Conservation (phyloP, 2,113 vertebrate genomes). For the Anarrhichthys ocellatus region DNA sequence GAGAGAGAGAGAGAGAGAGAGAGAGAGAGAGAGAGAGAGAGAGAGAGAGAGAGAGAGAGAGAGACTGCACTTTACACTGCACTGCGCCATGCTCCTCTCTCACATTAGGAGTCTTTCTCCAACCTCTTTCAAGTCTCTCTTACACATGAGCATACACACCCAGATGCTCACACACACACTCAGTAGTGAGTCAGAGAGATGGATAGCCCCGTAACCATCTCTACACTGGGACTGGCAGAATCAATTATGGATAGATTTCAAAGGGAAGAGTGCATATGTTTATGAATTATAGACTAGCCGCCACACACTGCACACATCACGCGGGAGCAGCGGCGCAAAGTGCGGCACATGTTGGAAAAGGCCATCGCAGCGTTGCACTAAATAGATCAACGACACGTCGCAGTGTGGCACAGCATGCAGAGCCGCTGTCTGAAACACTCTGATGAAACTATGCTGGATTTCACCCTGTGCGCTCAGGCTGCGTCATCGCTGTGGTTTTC, state of each 20-base stretch:
- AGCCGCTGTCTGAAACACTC: not conserved
- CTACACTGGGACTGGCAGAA: conserved; percentile 69
- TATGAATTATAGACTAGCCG: conserved; percentile 78
- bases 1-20: conserved; percentile 49
- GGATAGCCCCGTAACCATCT: conserved; percentile 66
- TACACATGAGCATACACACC: conserved; percentile 56
- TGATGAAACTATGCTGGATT: not conserved
- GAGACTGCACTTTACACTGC: conserved; percentile 73
- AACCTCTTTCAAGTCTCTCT: conserved; percentile 67
- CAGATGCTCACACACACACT: conserved; percentile 25
- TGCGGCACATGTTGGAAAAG: conserved; percentile 46
- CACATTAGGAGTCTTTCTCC: conserved; percentile 68
- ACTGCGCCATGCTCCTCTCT: conserved; percentile 76
- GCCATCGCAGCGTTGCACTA: conserved; percentile 35
- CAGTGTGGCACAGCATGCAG: conserved; percentile 14
- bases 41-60: conserved; percentile 41
- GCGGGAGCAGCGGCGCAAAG: conserved; percentile 37
- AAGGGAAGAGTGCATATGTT: conserved; percentile 73
- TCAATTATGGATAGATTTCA: conserved; percentile 82
- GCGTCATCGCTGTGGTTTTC: not conserved
- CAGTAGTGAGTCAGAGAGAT: conserved; percentile 50
- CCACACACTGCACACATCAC: conserved; percentile 56
- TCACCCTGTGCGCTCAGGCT: not conserved
- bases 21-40: conserved; percentile 50
- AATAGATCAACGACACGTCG: conserved; percentile 43